Percentiles rank a stretch among this genome's conserved stretches.
phyloP scores from a whole-genome alignment of 2,113 vertebrate genomes.

The Rhabdomys dilectus region DNA sequence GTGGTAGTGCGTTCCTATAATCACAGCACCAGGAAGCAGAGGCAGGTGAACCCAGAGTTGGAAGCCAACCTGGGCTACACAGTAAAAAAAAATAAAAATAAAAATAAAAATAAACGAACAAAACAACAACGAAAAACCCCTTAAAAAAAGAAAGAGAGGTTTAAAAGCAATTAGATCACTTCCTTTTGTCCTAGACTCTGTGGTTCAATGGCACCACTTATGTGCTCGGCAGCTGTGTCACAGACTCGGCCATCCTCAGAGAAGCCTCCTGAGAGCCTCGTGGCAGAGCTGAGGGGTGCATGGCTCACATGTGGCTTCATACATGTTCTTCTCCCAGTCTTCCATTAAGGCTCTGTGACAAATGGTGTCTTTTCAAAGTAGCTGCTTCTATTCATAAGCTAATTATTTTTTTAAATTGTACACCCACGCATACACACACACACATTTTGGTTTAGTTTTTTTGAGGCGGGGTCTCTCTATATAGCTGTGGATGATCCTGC shows the following conservation, averaged over 20 bases:
- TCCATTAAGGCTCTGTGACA: neutral
- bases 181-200: neutral
- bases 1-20: neutral
- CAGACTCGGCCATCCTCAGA: neutral
- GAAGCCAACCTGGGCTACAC: neutral
- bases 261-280: neutral
- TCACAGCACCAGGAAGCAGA: neutral
- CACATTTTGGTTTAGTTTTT: neutral
- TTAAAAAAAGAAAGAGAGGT: neutral
- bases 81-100: neutral
- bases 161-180: conserved; percentile 34
- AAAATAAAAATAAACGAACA: too few relatives aligned
- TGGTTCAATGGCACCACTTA: neutral
- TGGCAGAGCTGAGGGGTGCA: neutral
- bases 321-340: neutral
- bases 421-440: too few relatives aligned
- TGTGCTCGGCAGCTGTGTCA: neutral
- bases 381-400: neutral
- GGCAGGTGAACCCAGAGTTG: neutral
- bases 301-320: neutral
- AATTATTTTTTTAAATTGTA: neutral
- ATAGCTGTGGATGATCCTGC: neutral
- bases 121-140: neutral
- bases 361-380: neutral
- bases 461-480: neutral